phyloP scores from a whole-genome alignment of 2,888 invertebrate species.

The Scrobipalpa atriplicella region DNA sequence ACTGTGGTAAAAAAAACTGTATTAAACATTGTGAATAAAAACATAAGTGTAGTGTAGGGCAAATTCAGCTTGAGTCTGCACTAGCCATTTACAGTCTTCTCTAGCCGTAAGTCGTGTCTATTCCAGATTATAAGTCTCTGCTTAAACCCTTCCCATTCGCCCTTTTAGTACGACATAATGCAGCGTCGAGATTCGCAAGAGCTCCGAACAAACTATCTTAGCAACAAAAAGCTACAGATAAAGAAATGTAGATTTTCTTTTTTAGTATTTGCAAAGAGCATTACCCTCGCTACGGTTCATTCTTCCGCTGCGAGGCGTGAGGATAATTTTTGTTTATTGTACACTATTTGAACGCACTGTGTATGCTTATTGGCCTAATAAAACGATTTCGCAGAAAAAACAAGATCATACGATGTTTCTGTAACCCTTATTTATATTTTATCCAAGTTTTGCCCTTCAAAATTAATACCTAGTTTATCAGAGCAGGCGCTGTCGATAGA shows the following conservation, averaged over 20 bases:
- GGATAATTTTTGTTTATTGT: conserved; percentile 15
- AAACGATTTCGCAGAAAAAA: conserved; percentile 3
- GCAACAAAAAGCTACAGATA: conserved; percentile 11
- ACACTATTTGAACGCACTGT: neutral
- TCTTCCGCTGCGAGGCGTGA: conserved; percentile 14
- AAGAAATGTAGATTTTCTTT: neutral
- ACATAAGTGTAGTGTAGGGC: too few species aligned
- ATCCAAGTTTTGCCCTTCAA: neutral
- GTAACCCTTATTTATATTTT: conserved; percentile 3
- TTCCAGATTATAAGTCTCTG: too few species aligned
- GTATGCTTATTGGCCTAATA: conserved; percentile 11
- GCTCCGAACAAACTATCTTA: conserved; percentile 1
- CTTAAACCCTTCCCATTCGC: conserved; percentile 7
- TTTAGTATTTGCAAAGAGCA: neutral
- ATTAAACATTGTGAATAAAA: too few species aligned
- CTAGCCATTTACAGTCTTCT: too few species aligned
- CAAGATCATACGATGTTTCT: neutral
- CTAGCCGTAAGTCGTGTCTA: too few species aligned
- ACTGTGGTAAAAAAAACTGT: too few species aligned
- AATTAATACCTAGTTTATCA: conserved; percentile 1
- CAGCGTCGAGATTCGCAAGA: conserved; percentile 3
- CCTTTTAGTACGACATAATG: conserved; percentile 18
- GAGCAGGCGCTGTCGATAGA: neutral
- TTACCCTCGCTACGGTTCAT: neutral
- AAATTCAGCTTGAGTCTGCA: too few species aligned